Conservation (phyloP, 2,888 invertebrate species). For the Orchesella flavescens region DNA sequence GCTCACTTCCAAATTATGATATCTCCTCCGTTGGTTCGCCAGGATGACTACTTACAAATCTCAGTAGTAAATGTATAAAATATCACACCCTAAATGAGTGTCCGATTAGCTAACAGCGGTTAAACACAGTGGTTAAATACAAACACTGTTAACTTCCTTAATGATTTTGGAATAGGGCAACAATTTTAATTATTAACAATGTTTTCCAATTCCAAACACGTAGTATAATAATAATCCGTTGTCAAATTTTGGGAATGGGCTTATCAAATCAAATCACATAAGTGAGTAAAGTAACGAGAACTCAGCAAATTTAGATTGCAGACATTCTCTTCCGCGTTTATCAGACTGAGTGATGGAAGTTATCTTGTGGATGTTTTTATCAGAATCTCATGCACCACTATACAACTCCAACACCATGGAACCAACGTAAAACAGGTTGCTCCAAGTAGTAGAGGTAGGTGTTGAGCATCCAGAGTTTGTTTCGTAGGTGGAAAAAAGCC, state of each 20-base stretch:
- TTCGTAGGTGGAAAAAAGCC: too few relatives aligned
- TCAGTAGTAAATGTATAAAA: not conserved
- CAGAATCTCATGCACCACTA: not conserved
- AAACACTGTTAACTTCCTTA: not conserved
- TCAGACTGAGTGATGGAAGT: not conserved
- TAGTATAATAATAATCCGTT: not conserved
- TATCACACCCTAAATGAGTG: slow-evolving; percentile 3
- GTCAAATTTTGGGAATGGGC: not conserved
- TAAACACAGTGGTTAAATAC: too few relatives aligned
- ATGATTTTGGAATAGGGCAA: not conserved
- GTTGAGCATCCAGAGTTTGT: too few relatives aligned
- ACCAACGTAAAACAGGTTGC: not conserved
- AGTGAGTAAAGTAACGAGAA: too few relatives aligned
- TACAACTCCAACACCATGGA: not conserved
- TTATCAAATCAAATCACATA: not conserved
- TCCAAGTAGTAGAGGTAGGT: too few relatives aligned
- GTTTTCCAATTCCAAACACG: not conserved
- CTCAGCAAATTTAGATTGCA: not conserved
- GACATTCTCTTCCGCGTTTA: not conserved
- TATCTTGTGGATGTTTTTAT: too few relatives aligned
- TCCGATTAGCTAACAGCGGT: slow-evolving; percentile 15
- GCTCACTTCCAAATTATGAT: slow-evolving; percentile 43
- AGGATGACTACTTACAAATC: slow-evolving; percentile 37
- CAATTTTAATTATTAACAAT: not conserved
- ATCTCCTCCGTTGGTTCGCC: slow-evolving; percentile 53